Evolutionary conservation across 2,888 invertebrate species (phyloP).

Genomic region (Molorchus minor): DNA sequence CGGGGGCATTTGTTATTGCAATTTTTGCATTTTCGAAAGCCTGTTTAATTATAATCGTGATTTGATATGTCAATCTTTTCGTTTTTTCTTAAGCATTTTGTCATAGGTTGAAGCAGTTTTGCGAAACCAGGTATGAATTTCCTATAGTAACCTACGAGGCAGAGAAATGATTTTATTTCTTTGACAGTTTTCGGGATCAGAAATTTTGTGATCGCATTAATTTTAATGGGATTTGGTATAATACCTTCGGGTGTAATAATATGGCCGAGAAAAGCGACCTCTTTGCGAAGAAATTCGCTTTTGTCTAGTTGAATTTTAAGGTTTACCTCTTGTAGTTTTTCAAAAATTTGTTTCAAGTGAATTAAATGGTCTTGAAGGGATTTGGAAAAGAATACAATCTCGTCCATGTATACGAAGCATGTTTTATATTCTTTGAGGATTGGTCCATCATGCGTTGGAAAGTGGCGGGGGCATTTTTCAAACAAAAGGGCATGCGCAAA

Average conservation of each 20-base stretch:
- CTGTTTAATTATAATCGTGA: too few species aligned
- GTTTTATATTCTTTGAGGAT: too few species aligned
- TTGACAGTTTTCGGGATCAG: too few species aligned
- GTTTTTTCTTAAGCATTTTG: conserved; percentile 27
- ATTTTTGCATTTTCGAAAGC: conserved; percentile 19
- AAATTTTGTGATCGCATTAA: too few species aligned
- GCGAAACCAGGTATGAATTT: conserved; percentile 25
- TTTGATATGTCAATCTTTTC: conserved; percentile 23
- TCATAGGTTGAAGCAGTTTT: conserved; percentile 29
- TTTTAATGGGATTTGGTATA: conserved; percentile 19
- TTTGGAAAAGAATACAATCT: conserved; percentile 34
- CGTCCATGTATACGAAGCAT: conserved; percentile 37
- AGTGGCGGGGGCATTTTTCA: too few species aligned
- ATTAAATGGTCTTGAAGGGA: conserved; percentile 34
- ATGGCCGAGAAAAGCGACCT: too few species aligned
- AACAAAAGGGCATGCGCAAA: too few species aligned
- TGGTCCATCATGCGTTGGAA: too few species aligned
- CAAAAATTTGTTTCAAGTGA: conserved; percentile 28
- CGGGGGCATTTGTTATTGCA: conserved; percentile 7
- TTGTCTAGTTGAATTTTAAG: conserved; percentile 34
- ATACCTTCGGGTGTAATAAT: too few species aligned
- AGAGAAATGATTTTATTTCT: too few species aligned
- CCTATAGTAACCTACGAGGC: too few species aligned
- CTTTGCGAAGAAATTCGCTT: too few species aligned
- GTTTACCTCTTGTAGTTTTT: conserved; percentile 26